Base-by-base conservation (phyloP, 1,140 invertebrate genomes). In the Trichoplusia ni region DNA sequence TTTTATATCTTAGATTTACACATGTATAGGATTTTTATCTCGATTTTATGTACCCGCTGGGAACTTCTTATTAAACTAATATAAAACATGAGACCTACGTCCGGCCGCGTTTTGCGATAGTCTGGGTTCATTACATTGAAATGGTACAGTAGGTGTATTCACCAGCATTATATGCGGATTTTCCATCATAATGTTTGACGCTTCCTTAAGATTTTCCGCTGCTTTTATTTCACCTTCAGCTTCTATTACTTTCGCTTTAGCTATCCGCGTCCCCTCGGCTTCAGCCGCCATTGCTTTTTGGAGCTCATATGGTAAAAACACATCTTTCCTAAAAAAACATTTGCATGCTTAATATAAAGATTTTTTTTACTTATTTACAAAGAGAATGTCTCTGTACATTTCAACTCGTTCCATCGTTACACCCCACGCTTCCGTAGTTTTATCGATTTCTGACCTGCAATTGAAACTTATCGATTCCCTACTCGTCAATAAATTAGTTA, bases 401-500 rank as follows among this genome's bases (percentile, higher is more conserved):
- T 83, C 82, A 8, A 85, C 81, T 54, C 79, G 59, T 76, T 85
- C 81, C 21, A 81, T 77, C 65, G 75, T 63, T 11, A 85, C 70
- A 37, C 81, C 81, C 82, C 82, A 85, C 21, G 71, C 71, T 1
- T 16, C 13, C 2, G 77, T 75, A 2, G 73, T 72, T 67, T 73
- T 72, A 21, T 82, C 79, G 23, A 84, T 79, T 67, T 79, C 75
- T 47, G 47, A 66, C 59, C 69, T 73, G 29, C 76, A 63, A 13
- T 59, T 59, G 77, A 94, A 93, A 13, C 95, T 96, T 61, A 99
- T 98, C 6, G 93, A 92, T 82, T 98, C 97, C 35, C 97, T 91
- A 71, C 98, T 97, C 6, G 96, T 94, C 2, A 98, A 89, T 63
- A 98, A 95, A 85, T 98, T 96, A 13, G 95, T 93, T 33, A 99